Percentiles rank a stretch among this genome's conserved stretches.
Conservation (phyloP, 2,113 vertebrate genomes). For the Pipa parva region DNA sequence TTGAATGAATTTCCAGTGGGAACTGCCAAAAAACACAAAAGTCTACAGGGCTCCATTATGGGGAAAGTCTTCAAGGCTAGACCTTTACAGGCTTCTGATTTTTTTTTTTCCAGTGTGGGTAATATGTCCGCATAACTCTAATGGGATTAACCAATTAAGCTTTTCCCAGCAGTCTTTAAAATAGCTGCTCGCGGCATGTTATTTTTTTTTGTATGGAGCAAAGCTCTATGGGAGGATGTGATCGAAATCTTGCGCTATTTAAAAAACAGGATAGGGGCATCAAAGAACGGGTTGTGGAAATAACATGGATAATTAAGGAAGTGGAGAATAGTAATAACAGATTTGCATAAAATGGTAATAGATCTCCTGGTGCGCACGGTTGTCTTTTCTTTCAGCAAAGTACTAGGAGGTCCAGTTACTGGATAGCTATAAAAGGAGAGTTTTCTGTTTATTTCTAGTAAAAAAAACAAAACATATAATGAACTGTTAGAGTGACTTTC, state of each 20-base stretch:
- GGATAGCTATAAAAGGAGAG: conserved; percentile 5
- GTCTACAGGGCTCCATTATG: conserved; percentile 63
- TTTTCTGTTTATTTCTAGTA: neutral
- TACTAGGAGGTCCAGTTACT: conserved; percentile 54
- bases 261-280: conserved; percentile 98
- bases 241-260: conserved; percentile 94
- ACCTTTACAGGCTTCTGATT: conserved; percentile 66
- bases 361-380: conserved; percentile 86
- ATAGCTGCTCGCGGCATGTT: conserved; percentile 92
- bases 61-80: conserved; percentile 60
- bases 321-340: conserved; percentile 92
- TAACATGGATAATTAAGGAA: conserved; percentile 99
- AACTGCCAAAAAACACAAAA: conserved; percentile 55
- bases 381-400: conserved; percentile 71
- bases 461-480: neutral
- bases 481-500: neutral
- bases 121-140: conserved; percentile 76
- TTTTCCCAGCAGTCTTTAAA: conserved; percentile 86
- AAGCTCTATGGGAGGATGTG: conserved; percentile 87
- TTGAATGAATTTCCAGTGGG: conserved; percentile 62
- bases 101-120: conserved; percentile 57
- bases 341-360: conserved; percentile 99
- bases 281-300: conserved; percentile 92
- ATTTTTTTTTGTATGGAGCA: conserved; percentile 86
- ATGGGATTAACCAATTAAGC: conserved; percentile 84